Evolutionary conservation across 2,113 vertebrate species (phyloP).

Genomic region (Scalopus aquaticus): DNA sequence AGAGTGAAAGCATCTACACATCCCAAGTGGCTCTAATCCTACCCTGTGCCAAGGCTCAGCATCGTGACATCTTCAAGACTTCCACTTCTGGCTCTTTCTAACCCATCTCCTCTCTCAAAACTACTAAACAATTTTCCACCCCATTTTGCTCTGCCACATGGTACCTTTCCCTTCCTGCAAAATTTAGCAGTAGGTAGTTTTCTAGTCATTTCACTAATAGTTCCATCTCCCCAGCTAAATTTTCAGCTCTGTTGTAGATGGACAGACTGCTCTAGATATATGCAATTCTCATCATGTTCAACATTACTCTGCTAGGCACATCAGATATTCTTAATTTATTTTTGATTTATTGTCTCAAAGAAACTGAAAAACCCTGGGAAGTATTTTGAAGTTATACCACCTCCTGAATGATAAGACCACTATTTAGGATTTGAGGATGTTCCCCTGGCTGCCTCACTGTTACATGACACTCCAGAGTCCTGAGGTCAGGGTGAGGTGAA

Average conservation of each 20-base stretch:
- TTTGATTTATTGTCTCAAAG: background rate
- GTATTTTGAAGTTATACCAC: background rate
- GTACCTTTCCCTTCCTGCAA: background rate
- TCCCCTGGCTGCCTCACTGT: background rate
- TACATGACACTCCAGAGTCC: background rate
- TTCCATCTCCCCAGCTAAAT: background rate
- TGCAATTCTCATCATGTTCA: background rate
- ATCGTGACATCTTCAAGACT: background rate
- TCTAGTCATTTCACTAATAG: background rate
- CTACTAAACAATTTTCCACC: background rate
- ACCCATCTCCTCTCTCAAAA: background rate
- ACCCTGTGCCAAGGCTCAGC: background rate
- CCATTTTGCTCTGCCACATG: background rate
- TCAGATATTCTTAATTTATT: background rate
- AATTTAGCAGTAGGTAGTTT: background rate
- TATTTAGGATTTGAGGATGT: background rate
- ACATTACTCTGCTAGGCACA: no score
- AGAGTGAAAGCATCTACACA: fast-evolving
- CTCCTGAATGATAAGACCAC: background rate
- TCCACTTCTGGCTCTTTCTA: background rate
- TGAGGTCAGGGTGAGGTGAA: background rate
- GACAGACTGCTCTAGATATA: background rate
- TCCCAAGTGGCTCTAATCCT: background rate
- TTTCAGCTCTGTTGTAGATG: background rate
- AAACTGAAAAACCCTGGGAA: background rate